Evolutionary conservation across 2,888 invertebrate genomes (phyloP), one percentile per base, ranked within the genome.

Genomic region (Mallateleia sp.): DNA sequence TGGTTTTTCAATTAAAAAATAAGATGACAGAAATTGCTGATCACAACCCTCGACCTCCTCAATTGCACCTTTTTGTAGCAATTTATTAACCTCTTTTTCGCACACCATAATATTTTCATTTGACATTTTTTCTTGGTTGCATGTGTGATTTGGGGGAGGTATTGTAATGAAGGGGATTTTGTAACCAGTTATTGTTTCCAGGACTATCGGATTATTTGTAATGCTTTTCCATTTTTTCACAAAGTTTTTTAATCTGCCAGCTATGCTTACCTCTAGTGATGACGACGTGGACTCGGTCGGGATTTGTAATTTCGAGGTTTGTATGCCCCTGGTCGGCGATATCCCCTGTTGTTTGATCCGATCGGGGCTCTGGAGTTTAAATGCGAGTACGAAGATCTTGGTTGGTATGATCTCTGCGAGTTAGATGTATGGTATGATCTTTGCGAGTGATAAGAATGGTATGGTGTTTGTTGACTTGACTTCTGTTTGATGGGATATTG

Each of bases 141-240:
- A 3, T 22, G 28, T 20, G 28, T 20, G 24, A 45, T 56, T 67
- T n/a, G 22, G 9, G 20, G 20, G 42, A 54, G 42, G 32, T 18
- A 14, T 11, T 20, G 8, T 1, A 20, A 20, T 2, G 24, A 82
- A 82, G 22, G 81, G 67, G n/a, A 82, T 82, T 74, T 67, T 82
- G 58, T 82, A 82, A 8, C 81, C 66, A 24, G 7, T 56, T 25
- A 81, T 22, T 11, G 58, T 20, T 11, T 72, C 54, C 7, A 81
- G 14, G 20, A 81, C 24, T 7, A 34, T 24, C 5, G 6, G 4
- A 20, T 72, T 66, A 24, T 2, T 2, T 7, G 60, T 72, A 20
- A 81, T 42, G 3, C 20, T 22, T 25, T 42, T 28, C 80, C 71
- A 71, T 32, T 52, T 32, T 24, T 47, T 7, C 0, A n/a, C 7